Conservation (phyloP, 2,888 invertebrate species). For the Agelastica alni region DNA sequence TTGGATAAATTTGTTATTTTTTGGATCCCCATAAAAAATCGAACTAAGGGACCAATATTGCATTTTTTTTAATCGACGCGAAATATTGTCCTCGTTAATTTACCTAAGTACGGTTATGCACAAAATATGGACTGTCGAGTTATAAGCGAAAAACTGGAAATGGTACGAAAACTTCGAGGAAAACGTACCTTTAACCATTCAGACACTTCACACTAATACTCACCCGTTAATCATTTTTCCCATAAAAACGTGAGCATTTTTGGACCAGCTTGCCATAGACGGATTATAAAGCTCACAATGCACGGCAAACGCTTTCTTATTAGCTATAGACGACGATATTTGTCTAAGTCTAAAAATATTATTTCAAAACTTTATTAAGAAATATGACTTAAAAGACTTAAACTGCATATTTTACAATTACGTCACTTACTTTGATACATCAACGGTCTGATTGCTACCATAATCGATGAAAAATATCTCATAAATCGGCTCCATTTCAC, state of each 20-base stretch:
- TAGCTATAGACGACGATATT: conserved; percentile 56
- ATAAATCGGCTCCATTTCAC: conserved; percentile 51
- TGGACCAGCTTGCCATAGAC: conserved; percentile 58
- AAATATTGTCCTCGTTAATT: too few relatives aligned
- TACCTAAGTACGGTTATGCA: too few relatives aligned
- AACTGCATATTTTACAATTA: too few relatives aligned
- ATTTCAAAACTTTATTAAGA: neutral
- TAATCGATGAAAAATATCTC: conserved; percentile 68
- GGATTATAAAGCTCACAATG: conserved; percentile 67
- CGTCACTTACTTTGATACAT: conserved; percentile 60
- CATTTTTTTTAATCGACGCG: too few relatives aligned
- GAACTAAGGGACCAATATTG: too few relatives aligned
- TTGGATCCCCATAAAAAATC: too few relatives aligned
- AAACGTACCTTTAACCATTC: too few relatives aligned
- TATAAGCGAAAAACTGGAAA: too few relatives aligned
- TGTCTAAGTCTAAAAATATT: conserved; percentile 58
- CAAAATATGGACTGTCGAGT: too few relatives aligned
- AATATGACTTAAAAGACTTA: neutral
- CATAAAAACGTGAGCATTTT: conserved; percentile 62
- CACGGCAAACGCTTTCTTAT: conserved; percentile 61
- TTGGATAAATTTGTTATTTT: too few relatives aligned
- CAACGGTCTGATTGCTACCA: conserved; percentile 61
- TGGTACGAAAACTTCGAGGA: too few relatives aligned
- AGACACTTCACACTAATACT: conserved; percentile 39
- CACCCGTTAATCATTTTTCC: conserved; percentile 66